These are phyloP conservation scores for Thunnus albacares DNA, from an alignment of 2,797 vertebrate species.

Conservation along the genomic window DNA sequence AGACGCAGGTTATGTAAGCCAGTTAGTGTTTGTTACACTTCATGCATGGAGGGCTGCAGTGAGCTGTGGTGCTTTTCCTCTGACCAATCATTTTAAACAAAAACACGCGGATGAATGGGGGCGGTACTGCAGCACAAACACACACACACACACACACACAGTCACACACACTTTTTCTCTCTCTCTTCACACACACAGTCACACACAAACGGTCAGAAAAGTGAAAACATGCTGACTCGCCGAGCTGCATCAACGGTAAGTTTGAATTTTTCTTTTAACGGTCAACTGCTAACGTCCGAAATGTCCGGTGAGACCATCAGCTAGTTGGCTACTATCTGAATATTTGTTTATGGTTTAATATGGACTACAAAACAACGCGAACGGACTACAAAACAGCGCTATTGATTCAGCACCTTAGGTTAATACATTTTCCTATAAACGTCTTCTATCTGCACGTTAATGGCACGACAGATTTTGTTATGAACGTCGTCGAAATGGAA, in stretches of 20 bases:
- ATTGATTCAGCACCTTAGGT: no score
- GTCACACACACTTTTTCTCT: background rate
- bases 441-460: background rate
- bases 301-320: background rate
- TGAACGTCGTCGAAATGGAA: background rate
- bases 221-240: slow-evolving; percentile 2
- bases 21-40: slow-evolving; percentile 30
- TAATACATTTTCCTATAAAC: background rate
- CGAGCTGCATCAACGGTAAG: slow-evolving; percentile 47
- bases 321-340: slow-evolving; percentile 2
- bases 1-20: slow-evolving; percentile 27
- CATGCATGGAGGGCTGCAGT: slow-evolving; percentile 13
- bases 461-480: background rate
- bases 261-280: background rate
- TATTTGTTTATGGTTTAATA: background rate
- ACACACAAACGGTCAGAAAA: background rate
- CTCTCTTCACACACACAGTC: background rate
- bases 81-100: slow-evolving; percentile 86
- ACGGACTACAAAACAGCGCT: no score
- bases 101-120: slow-evolving; percentile 74
- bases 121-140: slow-evolving; percentile 31
- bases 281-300: background rate
- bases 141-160: slow-evolving; percentile 10
- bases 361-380: background rate
- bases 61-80: slow-evolving; percentile 43